These are phyloP conservation scores for Vollenhovia emeryi DNA, from an alignment of 1,140 invertebrate genomes.

Conservation along the genomic window DNA sequence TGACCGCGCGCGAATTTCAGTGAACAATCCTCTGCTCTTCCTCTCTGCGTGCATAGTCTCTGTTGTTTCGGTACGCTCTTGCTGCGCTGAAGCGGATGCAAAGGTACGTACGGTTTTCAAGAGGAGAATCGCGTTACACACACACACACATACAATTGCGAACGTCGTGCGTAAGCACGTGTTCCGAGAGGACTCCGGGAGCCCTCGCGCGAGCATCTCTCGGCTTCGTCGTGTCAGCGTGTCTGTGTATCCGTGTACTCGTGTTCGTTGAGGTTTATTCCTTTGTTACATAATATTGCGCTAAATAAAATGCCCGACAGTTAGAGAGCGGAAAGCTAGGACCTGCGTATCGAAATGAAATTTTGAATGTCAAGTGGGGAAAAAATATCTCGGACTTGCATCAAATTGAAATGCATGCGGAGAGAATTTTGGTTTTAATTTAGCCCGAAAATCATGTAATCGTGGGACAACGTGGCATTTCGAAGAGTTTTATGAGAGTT, in stretches of 20 bases:
- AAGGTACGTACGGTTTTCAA: slow-evolving; percentile 41
- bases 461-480: too few species aligned
- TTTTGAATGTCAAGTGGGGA: neutral
- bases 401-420: neutral
- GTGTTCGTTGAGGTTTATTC: slow-evolving; percentile 9
- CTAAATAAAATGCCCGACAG: slow-evolving; percentile 14
- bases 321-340: slow-evolving; percentile 2
- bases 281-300: slow-evolving; percentile 30
- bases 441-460: too few species aligned
- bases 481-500: too few species aligned
- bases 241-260: neutral
- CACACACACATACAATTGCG: too few species aligned
- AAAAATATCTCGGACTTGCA: neutral
- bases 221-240: neutral
- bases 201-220: neutral
- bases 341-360: neutral
- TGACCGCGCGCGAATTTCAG: neutral
- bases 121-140: neutral
- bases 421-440: too few species aligned
- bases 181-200: neutral
- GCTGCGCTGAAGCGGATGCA: neutral
- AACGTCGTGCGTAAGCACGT: slow-evolving; percentile 13
- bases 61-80: neutral
- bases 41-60: neutral
- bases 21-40: slow-evolving; percentile 2